Evolutionary conservation across 2,888 invertebrate genomes (phyloP), one percentile per base, ranked within the genome.

Genomic region (Caenorhabditis sulstoni): DNA sequence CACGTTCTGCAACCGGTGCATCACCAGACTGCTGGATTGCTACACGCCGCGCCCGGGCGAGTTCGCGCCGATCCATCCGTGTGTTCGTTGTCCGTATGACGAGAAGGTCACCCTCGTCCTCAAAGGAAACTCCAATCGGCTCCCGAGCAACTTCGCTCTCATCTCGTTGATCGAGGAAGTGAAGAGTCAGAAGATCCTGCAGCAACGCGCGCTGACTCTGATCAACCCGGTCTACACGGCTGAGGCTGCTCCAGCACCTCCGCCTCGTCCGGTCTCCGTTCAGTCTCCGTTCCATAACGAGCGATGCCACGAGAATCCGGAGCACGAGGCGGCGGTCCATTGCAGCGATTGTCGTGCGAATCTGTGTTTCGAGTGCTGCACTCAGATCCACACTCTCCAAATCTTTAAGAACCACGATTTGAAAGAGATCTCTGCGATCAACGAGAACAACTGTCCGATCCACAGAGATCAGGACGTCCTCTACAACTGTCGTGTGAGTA

Each of bases 51-150:
- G 29, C 29, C 3, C 29, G 29, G 29, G 7, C 3, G 4, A 3
- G 29, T 29, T 5, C 29, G 29, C 3, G 3, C 29, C 29, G 29
- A 7, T 29, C 4, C 4, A 7, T 5, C 4, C 29, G 29, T 29
- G 50, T 12, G 39, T 37, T 8, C n/a, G 37, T 18, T 55, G 55
- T 39, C 55, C 55, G 14, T 55, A 35, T 11, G 55, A 55, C 55
- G 8, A 1, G 12, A 37, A 18, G 9, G 9, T 37, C 55, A 55
- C 29, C 7, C 29, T 3, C 29, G 29, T 1, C 57, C 1, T 35
- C 3, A 3, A 29, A 7, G 29, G 29, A 14, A 22, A 41, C 1
- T 3, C 20, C 4, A 12, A 39, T 11, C 5, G 14, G 12, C 57
- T 57, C 3, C 57, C 39, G 22, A 57, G 22, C 20, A 57, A 57